These are phyloP conservation scores for Catharus bicknelli DNA, from an alignment of 2,113 vertebrate genomes.

Conservation along the genomic window DNA sequence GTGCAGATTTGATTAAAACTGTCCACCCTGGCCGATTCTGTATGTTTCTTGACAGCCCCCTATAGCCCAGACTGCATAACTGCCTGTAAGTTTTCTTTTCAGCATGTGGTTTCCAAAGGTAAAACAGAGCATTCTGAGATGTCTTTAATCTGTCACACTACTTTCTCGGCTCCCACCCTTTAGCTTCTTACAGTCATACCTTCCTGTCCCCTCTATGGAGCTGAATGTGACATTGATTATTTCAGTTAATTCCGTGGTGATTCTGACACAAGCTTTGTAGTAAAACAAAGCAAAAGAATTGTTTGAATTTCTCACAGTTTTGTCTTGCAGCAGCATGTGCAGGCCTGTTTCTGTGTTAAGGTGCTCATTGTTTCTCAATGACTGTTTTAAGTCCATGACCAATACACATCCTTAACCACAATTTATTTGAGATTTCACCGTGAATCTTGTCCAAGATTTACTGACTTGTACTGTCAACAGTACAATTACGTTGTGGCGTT, in stretches of 20 bases:
- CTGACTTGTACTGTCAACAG: slow-evolving; percentile 20
- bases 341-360: not conserved
- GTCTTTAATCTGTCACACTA: not conserved
- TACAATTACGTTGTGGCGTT: not conserved
- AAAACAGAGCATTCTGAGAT: not conserved
- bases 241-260: not conserved
- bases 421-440: slow-evolving; percentile 7
- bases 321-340: not conserved
- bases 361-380: not conserved
- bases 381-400: not conserved
- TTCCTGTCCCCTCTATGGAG: not conserved
- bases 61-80: not conserved
- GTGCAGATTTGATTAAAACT: not conserved
- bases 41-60: slow-evolving; percentile 33
- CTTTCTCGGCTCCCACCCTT: not conserved
- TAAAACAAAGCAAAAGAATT: not conserved
- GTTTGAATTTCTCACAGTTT: not conserved
- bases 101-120: not conserved
- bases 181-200: not conserved
- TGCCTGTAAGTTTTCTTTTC: not conserved
- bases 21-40: not conserved
- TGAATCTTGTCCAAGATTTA: not conserved
- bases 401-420: slow-evolving; percentile 1
- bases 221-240: not conserved
- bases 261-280: not conserved